A percentile compares a stretch with the other conserved stretches of the same genome.
Evolutionary conservation across 2,113 vertebrate genomes (phyloP).

Genomic region (Myotis davidii): DNA sequence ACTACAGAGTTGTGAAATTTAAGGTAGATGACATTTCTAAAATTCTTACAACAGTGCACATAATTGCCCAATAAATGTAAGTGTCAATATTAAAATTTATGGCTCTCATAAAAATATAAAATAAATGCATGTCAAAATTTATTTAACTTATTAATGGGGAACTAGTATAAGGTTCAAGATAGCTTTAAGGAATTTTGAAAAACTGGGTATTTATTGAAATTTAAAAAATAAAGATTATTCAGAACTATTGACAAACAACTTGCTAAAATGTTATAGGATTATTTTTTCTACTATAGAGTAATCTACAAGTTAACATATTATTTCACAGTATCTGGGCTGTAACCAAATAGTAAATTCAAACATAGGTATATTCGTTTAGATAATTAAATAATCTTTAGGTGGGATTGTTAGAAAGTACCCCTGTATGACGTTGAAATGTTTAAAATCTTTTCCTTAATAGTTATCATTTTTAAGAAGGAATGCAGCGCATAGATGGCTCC

Average conservation of each 20-base stretch:
- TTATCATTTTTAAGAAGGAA: background rate
- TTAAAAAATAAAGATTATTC: background rate
- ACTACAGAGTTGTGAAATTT: background rate
- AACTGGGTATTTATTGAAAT: background rate
- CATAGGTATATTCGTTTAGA: background rate
- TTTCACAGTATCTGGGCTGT: background rate
- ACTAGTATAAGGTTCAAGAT: background rate
- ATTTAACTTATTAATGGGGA: background rate
- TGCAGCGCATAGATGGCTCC: fast-evolving
- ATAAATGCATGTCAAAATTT: background rate
- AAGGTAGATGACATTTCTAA: background rate
- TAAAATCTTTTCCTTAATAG: background rate
- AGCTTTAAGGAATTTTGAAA: background rate
- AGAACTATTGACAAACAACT: background rate
- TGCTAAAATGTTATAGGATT: background rate
- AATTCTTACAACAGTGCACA: background rate
- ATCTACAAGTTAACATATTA: background rate
- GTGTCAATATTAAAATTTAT: background rate
- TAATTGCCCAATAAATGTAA: background rate
- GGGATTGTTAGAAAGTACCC: background rate
- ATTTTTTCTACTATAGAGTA: background rate
- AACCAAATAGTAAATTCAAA: background rate
- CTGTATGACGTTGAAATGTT: background rate
- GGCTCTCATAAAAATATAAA: background rate
- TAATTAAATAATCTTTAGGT: background rate